Evolutionary conservation across 1,140 invertebrate species (phyloP).

Genomic region (Drosophila setifemur): DNA sequence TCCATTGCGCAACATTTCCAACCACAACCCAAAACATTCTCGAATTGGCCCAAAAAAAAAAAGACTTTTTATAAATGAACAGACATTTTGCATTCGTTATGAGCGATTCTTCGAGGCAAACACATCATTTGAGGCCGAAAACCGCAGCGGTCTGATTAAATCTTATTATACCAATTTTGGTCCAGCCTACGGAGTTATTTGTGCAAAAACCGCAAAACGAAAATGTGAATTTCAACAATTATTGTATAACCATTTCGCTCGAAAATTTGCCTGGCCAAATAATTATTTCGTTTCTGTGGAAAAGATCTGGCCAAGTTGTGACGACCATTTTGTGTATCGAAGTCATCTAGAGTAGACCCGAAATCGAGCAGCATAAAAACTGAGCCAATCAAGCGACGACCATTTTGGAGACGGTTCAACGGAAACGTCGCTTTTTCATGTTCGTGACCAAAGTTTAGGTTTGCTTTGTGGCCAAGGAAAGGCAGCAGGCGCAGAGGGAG

Average conservation of each 20-base stretch:
- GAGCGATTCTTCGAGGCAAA: conserved; percentile 29
- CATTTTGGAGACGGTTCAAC: conserved; percentile 70
- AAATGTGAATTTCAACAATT: conserved; percentile 27
- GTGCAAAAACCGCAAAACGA: conserved; percentile 36
- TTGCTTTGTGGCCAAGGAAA: conserved; percentile 8
- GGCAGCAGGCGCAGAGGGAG: conserved; percentile 26
- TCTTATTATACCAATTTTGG: conserved; percentile 53
- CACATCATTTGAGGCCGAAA: conserved; percentile 8
- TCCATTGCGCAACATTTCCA: conserved; percentile 42
- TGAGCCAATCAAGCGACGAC: conserved; percentile 73
- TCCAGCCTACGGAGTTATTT: conserved; percentile 9
- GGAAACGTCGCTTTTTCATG: conserved; percentile 78
- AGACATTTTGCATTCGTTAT: conserved; percentile 70
- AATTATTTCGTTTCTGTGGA: conserved; percentile 21
- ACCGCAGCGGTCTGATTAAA: conserved; percentile 65
- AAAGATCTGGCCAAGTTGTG: conserved; percentile 10
- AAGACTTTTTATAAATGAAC: conserved; percentile 18
- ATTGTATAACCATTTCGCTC: conserved; percentile 39
- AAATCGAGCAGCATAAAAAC: conserved; percentile 38
- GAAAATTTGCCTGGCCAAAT: conserved; percentile 28
- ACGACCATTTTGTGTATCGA: conserved; percentile 61
- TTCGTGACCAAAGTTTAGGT: conserved; percentile 77
- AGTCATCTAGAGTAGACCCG: conserved; percentile 16
- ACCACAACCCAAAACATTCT: conserved; percentile 53
- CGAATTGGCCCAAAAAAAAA: conserved; percentile 58